Base-by-base conservation (phyloP, 2,888 invertebrate species). In the Tenthredo scrophulariae region DNA sequence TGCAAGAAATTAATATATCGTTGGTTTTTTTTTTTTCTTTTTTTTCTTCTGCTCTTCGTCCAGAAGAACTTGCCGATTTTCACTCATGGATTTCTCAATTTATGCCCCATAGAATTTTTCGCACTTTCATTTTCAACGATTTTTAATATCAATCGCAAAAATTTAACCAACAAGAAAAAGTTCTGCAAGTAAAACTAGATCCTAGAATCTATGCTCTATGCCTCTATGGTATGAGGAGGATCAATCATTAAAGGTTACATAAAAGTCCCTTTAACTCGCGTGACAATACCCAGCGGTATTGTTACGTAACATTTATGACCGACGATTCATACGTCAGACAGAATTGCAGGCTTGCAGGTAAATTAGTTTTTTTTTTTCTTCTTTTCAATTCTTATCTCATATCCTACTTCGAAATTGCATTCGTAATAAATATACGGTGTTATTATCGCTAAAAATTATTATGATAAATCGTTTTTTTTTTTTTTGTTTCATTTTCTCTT, bases 241-340 rank as follows among this genome's bases (percentile, higher is more conserved):
- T 22, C n/a, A 72, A 43, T 74, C 15, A 15, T 33, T 74, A 74
- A 43, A 43, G 13, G n/a, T 74, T 43, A 74, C 3, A 43, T 74
- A 74, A 43, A 72, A 37, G 18, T 77, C 22, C 50, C 29, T 50
- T 29, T 33, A 26, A 77, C 46, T 54, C 26, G 46, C 46, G 77
- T 77, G 77, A 77, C 77, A 33, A 54, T 77, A 33, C 18, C 18
- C 15, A 77, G 29, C 54, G 77, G 18, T 29, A n/a, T 40, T 1
- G 70, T 46, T 40, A 29, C 29, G 77, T 54, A 77, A 77, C n/a
- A 33, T 33, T 29, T 33, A n/a, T 77, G 33, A n/a, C 54, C n/a
- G 33, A 77, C 54, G 33, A 77, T 77, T 54, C 15, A 29, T 29
- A 50, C 54, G 54, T 77, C 29, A 50, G 54, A 54, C 18, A 26